Evolutionary conservation across 2,797 vertebrate genomes (phyloP).

Genomic region (Tadarida brasiliensis): DNA sequence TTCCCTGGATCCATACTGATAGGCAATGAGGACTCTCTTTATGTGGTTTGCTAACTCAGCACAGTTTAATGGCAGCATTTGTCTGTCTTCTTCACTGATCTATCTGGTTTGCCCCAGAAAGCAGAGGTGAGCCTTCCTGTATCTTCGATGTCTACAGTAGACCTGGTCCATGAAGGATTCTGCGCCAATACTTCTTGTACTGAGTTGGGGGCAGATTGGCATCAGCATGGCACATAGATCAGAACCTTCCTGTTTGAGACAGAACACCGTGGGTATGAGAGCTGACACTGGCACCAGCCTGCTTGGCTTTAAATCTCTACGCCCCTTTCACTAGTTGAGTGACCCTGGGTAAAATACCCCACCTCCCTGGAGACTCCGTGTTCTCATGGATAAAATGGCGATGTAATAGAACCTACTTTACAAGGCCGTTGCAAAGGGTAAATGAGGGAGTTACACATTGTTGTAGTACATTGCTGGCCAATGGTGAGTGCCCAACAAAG

Average conservation of each 20-base stretch:
- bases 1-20: not conserved
- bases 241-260: not conserved
- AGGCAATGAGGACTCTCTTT: not conserved
- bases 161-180: not conserved
- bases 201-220: not conserved
- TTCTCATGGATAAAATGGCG: not conserved
- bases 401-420: not conserved
- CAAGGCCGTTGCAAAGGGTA: not conserved
- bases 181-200: not conserved
- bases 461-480: not conserved
- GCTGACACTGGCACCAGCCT: not conserved
- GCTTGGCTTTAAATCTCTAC: not conserved
- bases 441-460: not conserved
- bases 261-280: not conserved
- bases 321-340: not conserved
- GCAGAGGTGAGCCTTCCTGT: not conserved
- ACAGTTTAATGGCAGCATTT: not conserved
- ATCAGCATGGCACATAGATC: accelerated
- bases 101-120: not conserved
- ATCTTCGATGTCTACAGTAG: not conserved
- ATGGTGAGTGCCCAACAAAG: not conserved
- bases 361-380: not conserved
- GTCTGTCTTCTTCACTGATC: not conserved
- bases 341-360: not conserved
- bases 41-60: not conserved